Conservation (phyloP, 2,113 vertebrate genomes). For the Sorex araneus region DNA sequence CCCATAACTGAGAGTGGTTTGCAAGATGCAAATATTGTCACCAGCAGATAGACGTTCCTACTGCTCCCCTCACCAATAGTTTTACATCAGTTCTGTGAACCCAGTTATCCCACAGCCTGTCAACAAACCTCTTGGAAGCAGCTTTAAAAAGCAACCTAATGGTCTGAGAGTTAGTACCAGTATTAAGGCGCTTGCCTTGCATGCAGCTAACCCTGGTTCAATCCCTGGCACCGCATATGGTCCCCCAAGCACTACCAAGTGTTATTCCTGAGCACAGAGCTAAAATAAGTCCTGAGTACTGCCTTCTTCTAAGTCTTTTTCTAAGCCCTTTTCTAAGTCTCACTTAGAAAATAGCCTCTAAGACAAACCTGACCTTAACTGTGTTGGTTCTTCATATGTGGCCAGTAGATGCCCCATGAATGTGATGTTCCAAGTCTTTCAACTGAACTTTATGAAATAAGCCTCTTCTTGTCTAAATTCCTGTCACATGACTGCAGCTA, state of each 20-base stretch:
- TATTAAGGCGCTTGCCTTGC: no score
- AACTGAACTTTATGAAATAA: not conserved
- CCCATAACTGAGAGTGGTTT: not conserved
- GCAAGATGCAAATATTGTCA: slow-evolving; percentile 11
- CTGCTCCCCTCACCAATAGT: accelerated
- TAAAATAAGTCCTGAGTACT: not conserved
- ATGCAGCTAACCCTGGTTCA: not conserved
- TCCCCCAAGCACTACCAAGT: no score
- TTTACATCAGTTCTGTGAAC: not conserved
- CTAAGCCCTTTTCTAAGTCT: not conserved
- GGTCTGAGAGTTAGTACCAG: no score
- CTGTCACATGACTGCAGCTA: not conserved
- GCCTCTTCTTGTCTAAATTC: not conserved
- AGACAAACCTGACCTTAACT: not conserved
- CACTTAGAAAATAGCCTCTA: not conserved
- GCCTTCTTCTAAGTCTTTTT: not conserved
- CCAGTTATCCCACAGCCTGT: not conserved
- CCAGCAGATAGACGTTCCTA: not conserved
- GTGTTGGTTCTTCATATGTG: not conserved
- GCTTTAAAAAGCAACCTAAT: no score
- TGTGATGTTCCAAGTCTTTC: not conserved
- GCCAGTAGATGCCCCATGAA: not conserved
- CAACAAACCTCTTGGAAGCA: not conserved
- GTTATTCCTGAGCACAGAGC: no score
- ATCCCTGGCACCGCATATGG: not conserved